Evolutionary conservation across 2,888 invertebrate species (phyloP).

Genomic region (Idaea biselata): DNA sequence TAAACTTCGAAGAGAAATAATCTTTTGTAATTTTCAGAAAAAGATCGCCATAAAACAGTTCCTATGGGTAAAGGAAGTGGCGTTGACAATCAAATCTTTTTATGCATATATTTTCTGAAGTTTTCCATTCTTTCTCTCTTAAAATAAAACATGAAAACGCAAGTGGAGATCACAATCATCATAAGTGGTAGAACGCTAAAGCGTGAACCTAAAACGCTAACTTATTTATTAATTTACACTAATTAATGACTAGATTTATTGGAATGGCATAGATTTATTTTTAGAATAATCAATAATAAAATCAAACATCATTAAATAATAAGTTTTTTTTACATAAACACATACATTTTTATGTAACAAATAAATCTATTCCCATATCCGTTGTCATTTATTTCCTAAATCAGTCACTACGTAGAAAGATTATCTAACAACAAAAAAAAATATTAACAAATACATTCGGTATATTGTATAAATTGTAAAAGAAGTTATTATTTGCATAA

Average conservation of each 20-base stretch:
- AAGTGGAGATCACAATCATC: constrained; percentile 44
- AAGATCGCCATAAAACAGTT: background rate
- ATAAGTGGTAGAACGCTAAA: constrained; percentile 57
- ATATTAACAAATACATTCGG: background rate
- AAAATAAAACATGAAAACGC: constrained; percentile 25
- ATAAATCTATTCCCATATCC: constrained; percentile 22
- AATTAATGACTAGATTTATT: constrained; percentile 20
- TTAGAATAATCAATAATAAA: background rate
- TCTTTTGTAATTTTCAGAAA: background rate
- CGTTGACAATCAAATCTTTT: background rate
- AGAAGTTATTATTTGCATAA: constrained; percentile 9
- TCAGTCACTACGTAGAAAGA: constrained; percentile 40
- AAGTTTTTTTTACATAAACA: too few species aligned
- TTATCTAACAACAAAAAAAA: background rate
- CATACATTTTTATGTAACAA: background rate
- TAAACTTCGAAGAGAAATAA: background rate
- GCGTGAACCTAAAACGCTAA: constrained; percentile 43
- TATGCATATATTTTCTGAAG: background rate
- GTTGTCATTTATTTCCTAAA: constrained; percentile 18
- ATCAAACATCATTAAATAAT: too few species aligned
- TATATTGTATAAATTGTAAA: background rate
- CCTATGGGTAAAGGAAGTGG: background rate
- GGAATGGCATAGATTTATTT: constrained; percentile 10
- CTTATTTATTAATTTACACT: constrained; percentile 32
- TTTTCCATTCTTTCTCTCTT: background rate